A percentile compares a stretch with the other conserved stretches of the same genome.
Conservation (phyloP, 2,797 vertebrate genomes). For the Sylvilagus floridanus region DNA sequence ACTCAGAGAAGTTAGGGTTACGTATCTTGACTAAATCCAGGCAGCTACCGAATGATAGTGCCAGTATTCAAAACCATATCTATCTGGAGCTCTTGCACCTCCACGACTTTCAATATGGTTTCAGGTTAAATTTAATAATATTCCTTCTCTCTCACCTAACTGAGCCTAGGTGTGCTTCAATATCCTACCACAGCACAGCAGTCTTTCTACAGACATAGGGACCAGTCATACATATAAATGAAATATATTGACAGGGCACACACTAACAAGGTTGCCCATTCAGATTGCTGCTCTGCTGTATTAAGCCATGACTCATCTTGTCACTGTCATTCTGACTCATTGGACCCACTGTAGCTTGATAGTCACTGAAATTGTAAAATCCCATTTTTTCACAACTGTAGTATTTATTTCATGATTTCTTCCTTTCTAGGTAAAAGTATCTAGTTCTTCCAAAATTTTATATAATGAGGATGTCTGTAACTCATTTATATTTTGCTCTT, state of each 20-base stretch:
- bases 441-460: not conserved
- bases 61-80: slow-evolving; percentile 49
- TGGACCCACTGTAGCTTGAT: not conserved
- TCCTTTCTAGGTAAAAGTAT: slow-evolving; percentile 6
- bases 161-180: not conserved
- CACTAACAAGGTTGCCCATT: not conserved
- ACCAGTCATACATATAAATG: not conserved
- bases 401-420: not conserved
- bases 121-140: slow-evolving; percentile 34
- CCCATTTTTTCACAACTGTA: not conserved
- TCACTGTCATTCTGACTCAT: not conserved
- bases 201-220: not conserved
- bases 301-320: not conserved
- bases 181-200: not conserved
- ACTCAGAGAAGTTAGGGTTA: slow-evolving; percentile 37
- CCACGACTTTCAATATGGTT: not conserved
- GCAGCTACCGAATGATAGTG: slow-evolving; percentile 6
- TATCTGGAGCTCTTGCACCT: not conserved
- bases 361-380: not conserved
- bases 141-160: not conserved
- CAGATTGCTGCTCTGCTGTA: not conserved
- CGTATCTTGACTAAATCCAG: slow-evolving; percentile 46
- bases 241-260: not conserved
- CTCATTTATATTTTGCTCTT: slow-evolving; percentile 21
- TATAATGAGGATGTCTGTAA: not conserved